These are phyloP conservation scores for Rhodophaea formosa DNA, from an alignment of 2,888 invertebrate genomes.

Conservation along the genomic window DNA sequence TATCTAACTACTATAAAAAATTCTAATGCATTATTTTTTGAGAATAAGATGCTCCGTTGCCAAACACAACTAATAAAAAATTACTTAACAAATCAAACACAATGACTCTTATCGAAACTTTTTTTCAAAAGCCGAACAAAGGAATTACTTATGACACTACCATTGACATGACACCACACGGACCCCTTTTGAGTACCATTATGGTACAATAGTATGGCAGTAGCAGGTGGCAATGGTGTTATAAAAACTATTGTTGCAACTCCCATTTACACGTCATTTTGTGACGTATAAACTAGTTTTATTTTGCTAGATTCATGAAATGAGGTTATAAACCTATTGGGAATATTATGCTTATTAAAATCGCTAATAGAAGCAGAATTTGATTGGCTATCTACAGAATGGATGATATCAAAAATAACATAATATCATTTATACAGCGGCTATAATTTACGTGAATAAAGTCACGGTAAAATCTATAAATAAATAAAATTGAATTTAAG, in stretches of 20 bases:
- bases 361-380: too few species aligned
- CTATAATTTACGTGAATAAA: too few species aligned
- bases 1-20: too few species aligned
- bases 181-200: neutral
- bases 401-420: too few species aligned
- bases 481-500: too few species aligned
- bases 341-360: too few species aligned
- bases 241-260: neutral
- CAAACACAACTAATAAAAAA: neutral
- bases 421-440: too few species aligned
- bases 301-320: neutral
- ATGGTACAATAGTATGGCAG: neutral
- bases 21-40: too few species aligned
- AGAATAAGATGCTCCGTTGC: too few species aligned
- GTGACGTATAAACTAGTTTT: neutral
- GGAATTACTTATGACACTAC: slow-evolving; percentile 12
- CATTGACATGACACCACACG: slow-evolving; percentile 16
- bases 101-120: neutral
- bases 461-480: too few species aligned
- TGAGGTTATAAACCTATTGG: neutral
- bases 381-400: too few species aligned
- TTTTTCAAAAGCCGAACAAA: slow-evolving; percentile 7
- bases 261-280: neutral
- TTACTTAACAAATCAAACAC: neutral
- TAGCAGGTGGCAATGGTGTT: neutral